A percentile compares a stretch with the other conserved stretches of the same genome.
These are phyloP conservation scores for Pogona vitticeps DNA, from an alignment of 2,113 vertebrate genomes.

Conservation along the genomic window DNA sequence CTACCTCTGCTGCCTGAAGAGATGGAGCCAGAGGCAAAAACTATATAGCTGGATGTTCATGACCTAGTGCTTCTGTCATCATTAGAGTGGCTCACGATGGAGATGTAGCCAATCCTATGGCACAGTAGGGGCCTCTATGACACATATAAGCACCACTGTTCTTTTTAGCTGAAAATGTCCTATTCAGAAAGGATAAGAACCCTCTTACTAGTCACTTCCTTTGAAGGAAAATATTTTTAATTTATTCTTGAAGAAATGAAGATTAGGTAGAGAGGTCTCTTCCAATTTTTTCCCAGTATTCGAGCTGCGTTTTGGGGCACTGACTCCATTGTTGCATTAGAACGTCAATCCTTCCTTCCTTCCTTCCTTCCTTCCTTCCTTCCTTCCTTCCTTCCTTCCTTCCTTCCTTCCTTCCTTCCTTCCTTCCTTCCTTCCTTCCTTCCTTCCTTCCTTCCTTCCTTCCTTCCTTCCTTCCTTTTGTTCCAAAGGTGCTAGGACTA, in stretches of 20 bases:
- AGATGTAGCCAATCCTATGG: neutral
- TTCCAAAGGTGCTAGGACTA: neutral
- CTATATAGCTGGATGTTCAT: neutral
- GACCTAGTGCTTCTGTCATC: neutral
- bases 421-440: too few species aligned
- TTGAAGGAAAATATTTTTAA: neutral
- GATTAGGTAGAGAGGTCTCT: neutral
- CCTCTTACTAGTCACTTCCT: too few species aligned
- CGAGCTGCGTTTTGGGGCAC: neutral
- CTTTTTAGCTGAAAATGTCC: neutral
- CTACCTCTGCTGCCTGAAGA: neutral
- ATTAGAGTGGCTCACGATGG: neutral
- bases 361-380: too few species aligned
- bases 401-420: too few species aligned
- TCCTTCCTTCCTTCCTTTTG: too few species aligned
- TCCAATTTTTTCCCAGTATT: neutral
- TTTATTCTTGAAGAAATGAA: neutral
- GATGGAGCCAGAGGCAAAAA: neutral
- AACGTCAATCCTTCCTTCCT: neutral
- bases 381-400: too few species aligned
- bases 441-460: too few species aligned
- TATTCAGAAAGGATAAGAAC: neutral
- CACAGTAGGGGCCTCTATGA: neutral
- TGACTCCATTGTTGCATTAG: neutral
- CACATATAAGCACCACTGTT: neutral